These are phyloP conservation scores for Metalampra italica DNA, from an alignment of 2,888 invertebrate species.

Conservation along the genomic window DNA sequence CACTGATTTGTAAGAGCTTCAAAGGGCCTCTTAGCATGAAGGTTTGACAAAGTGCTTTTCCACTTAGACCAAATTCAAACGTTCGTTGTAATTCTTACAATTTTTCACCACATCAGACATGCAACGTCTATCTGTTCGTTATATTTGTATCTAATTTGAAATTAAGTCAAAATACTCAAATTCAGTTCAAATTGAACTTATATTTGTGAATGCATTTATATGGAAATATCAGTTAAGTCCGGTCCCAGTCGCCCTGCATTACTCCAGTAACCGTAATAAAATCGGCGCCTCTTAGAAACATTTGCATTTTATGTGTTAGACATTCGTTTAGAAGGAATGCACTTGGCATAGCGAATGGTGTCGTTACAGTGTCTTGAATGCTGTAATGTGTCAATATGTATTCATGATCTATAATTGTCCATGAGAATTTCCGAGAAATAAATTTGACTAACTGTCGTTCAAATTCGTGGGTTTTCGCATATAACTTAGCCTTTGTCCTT, in stretches of 20 bases:
- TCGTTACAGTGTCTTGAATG: not conserved
- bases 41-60: too few relatives aligned
- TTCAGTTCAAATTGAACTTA: too few relatives aligned
- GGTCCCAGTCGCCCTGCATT: not conserved
- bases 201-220: too few relatives aligned
- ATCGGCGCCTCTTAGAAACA: not conserved
- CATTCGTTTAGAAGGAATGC: conserved; percentile 2
- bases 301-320: conserved; percentile 9
- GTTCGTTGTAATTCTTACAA: too few relatives aligned
- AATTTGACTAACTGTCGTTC: not conserved
- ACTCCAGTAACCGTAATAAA: not conserved
- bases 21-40: not conserved
- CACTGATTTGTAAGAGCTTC: not conserved
- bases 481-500: not conserved
- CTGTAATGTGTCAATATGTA: conserved; percentile 7
- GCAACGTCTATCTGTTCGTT: too few relatives aligned
- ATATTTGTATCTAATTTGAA: too few relatives aligned
- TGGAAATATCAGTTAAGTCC: not conserved
- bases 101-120: too few relatives aligned
- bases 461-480: not conserved
- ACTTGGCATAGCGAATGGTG: conserved; percentile 5
- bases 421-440: not conserved
- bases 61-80: too few relatives aligned
- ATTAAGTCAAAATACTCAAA: too few relatives aligned
- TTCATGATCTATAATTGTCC: conserved; percentile 2